Evolutionary conservation across 1,140 invertebrate species (phyloP).

Genomic region (Halotydeus destructor): DNA sequence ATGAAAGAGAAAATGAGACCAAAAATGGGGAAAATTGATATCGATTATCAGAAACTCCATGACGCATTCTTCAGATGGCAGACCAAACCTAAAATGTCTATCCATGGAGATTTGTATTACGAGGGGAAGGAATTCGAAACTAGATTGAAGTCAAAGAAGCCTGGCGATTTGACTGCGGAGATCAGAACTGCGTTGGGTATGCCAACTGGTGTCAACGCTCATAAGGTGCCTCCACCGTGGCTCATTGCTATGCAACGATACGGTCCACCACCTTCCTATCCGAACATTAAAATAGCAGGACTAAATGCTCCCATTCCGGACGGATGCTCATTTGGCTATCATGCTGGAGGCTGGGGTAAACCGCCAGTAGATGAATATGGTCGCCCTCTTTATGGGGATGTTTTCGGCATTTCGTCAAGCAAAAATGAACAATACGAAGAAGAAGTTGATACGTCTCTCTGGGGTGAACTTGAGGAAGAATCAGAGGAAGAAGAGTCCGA

Average conservation of each 20-base stretch:
- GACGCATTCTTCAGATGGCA: slow-evolving; percentile 99
- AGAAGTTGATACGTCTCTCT: slow-evolving; percentile 70
- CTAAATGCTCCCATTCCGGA: slow-evolving; percentile 87
- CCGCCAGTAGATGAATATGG: slow-evolving; percentile 98
- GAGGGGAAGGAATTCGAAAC: slow-evolving; percentile 99
- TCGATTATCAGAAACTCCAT: slow-evolving; percentile 98
- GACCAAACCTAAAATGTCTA: slow-evolving; percentile 94
- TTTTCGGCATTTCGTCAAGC: slow-evolving; percentile 46
- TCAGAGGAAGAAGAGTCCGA: slow-evolving; percentile 67
- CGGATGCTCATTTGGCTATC: slow-evolving; percentile 90
- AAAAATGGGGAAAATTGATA: slow-evolving; percentile 97
- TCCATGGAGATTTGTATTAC: slow-evolving; percentile 97
- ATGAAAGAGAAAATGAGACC: slow-evolving; percentile 92
- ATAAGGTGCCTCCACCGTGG: slow-evolving; percentile 85
- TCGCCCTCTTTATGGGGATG: slow-evolving; percentile 93
- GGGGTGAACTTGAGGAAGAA: slow-evolving; percentile 93
- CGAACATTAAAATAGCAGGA: slow-evolving; percentile 86
- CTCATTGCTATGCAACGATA: slow-evolving; percentile 98
- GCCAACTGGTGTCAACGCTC: slow-evolving; percentile 63
- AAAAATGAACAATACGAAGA: slow-evolving; percentile 38
- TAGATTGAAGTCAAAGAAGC: slow-evolving; percentile 90
- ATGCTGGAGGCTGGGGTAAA: slow-evolving; percentile 97
- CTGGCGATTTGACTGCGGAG: slow-evolving; percentile 88
- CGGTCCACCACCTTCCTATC: slow-evolving; percentile 96
- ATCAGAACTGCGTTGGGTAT: slow-evolving; percentile 88